phyloP scores from a whole-genome alignment of 2,113 vertebrate genomes.

The Excalfactoria chinensis region DNA sequence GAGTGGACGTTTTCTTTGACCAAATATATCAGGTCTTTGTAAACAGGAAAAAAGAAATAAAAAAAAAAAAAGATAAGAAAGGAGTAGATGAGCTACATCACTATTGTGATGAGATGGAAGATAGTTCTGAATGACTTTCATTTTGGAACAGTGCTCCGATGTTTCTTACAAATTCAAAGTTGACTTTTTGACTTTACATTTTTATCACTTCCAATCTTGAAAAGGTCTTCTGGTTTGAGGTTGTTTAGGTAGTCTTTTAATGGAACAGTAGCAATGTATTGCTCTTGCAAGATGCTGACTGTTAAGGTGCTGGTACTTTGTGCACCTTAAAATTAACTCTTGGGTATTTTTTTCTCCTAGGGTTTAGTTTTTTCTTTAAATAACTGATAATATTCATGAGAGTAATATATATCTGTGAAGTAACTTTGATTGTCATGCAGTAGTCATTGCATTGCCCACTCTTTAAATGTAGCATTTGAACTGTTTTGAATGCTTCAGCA shows the following conservation, averaged over 20 bases:
- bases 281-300: background rate
- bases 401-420: background rate
- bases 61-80: background rate
- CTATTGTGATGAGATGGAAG: background rate
- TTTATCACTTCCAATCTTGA: background rate
- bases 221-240: background rate
- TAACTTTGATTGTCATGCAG: background rate
- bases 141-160: background rate
- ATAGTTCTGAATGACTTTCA: background rate
- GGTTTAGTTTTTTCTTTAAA: background rate
- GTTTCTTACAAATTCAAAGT: background rate
- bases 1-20: background rate
- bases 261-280: background rate
- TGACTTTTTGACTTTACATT: background rate
- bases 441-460: background rate
- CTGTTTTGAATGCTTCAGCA: background rate
- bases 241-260: background rate
- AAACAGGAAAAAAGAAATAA: background rate
- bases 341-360: background rate
- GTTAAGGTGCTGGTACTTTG: background rate
- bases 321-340: background rate
- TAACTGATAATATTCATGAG: background rate
- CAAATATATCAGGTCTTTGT: background rate
- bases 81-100: background rate
- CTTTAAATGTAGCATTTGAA: background rate